Percentiles rank a stretch among this genome's conserved stretches.
phyloP scores from a whole-genome alignment of 2,797 vertebrate species.

The Sebastolobus altivelis region DNA sequence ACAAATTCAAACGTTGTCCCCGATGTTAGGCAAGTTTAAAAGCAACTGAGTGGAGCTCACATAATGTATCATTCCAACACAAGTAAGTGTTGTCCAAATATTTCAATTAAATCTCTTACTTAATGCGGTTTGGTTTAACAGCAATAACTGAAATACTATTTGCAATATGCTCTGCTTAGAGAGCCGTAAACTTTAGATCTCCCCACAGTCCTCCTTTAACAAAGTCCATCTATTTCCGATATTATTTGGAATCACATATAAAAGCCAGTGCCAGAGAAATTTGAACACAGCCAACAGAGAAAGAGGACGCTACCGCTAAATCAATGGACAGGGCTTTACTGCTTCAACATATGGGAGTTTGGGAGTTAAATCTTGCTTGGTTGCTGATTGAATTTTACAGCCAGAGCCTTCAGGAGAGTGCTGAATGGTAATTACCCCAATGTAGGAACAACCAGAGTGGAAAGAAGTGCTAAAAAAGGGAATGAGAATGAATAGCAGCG shows the following conservation, averaged over 20 bases:
- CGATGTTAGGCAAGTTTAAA: neutral
- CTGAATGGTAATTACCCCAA: constrained; percentile 81
- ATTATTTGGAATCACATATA: constrained; percentile 59
- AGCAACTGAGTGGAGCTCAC: neutral
- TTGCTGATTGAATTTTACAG: constrained; percentile 83
- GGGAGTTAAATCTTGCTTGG: constrained; percentile 81
- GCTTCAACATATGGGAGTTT: constrained; percentile 78
- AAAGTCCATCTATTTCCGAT: constrained; percentile 62
- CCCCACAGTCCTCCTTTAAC: constrained; percentile 31
- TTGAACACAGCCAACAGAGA: constrained; percentile 56
- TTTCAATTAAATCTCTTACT: constrained; percentile 22
- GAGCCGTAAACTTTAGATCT: constrained; percentile 7
- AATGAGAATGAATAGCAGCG: constrained; percentile 74
- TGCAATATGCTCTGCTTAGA: constrained; percentile 40
- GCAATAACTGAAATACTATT: constrained; percentile 22
- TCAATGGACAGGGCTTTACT: constrained; percentile 75
- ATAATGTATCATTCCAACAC: constrained; percentile 5
- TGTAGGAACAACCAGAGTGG: constrained; percentile 75
- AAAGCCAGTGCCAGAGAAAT: constrained; percentile 41
- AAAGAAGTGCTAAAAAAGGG: constrained; percentile 75
- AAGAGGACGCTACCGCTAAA: constrained; percentile 68
- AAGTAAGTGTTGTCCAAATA: neutral
- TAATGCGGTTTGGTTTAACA: constrained; percentile 21
- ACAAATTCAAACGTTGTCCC: neutral
- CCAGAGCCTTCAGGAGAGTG: constrained; percentile 73